These are phyloP conservation scores for Balaeniceps rex DNA, from an alignment of 2,113 vertebrate species.

Conservation along the genomic window DNA sequence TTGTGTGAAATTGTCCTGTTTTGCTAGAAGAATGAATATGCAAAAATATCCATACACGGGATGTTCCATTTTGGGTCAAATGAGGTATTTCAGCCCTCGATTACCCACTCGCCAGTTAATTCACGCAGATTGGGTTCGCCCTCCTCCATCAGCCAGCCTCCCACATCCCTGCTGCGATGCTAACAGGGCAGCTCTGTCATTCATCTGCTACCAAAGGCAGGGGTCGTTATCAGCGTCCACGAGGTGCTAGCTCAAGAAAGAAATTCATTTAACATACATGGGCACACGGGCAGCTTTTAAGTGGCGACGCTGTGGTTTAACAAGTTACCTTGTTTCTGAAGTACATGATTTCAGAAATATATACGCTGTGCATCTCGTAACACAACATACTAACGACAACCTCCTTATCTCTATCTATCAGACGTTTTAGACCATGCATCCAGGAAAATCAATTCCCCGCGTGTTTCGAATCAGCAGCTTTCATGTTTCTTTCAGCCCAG, in stretches of 20 bases:
- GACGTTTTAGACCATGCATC: neutral
- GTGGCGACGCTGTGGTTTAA: neutral
- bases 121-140: fast-evolving
- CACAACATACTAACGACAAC: no score
- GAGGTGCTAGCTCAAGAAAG: neutral
- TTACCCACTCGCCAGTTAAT: no score
- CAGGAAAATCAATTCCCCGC: neutral
- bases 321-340: neutral
- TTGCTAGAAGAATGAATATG: neutral
- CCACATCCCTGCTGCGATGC: neutral
- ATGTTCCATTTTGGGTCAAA: neutral
- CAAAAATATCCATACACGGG: neutral
- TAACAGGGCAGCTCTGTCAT: neutral
- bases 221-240: neutral
- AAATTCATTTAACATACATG: neutral
- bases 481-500: neutral
- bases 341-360: neutral
- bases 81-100: neutral
- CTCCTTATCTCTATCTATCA: neutral
- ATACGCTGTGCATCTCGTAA: fast-evolving
- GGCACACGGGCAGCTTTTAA: neutral
- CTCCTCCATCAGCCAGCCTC: neutral
- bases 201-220: fast-evolving
- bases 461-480: neutral
- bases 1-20: neutral